These are phyloP conservation scores for Acanthosepion esculentum DNA, from an alignment of 2,888 invertebrate species.

Conservation along the genomic window DNA sequence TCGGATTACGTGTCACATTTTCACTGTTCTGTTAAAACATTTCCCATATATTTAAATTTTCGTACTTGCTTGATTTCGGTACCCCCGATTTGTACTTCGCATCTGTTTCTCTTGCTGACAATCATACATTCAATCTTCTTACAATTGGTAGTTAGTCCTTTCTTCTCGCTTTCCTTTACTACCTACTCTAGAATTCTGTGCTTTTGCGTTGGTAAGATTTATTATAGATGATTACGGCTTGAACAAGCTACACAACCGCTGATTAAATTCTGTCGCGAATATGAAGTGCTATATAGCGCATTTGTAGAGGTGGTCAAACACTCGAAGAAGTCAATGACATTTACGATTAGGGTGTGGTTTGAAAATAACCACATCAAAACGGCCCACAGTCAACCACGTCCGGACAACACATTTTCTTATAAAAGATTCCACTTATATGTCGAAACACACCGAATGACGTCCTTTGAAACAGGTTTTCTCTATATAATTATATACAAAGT, in stretches of 20 bases:
- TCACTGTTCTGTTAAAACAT: too few species aligned
- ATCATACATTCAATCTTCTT: too few species aligned
- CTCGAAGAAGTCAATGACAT: not conserved
- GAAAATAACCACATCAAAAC: not conserved
- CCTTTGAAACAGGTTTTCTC: not conserved
- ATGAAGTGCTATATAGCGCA: not conserved
- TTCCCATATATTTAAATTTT: too few species aligned
- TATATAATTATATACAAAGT: too few species aligned
- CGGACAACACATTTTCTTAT: not conserved
- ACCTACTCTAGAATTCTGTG: too few species aligned
- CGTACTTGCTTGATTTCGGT: too few species aligned
- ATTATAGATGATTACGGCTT: not conserved
- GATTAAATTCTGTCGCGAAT: not conserved
- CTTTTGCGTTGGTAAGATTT: not conserved
- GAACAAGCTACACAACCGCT: not conserved
- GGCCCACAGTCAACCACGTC: not conserved
- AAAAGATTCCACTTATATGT: not conserved
- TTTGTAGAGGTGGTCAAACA: not conserved
- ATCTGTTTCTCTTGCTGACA: too few species aligned
- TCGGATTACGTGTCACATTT: too few species aligned
- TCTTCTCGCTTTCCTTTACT: too few species aligned
- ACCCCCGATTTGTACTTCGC: too few species aligned
- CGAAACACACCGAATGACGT: not conserved
- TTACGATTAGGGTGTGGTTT: not conserved
- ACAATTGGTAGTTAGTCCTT: too few species aligned